Evolutionary conservation across 2,113 vertebrate species (phyloP).

Genomic region (Tychaedon coryphoeus): DNA sequence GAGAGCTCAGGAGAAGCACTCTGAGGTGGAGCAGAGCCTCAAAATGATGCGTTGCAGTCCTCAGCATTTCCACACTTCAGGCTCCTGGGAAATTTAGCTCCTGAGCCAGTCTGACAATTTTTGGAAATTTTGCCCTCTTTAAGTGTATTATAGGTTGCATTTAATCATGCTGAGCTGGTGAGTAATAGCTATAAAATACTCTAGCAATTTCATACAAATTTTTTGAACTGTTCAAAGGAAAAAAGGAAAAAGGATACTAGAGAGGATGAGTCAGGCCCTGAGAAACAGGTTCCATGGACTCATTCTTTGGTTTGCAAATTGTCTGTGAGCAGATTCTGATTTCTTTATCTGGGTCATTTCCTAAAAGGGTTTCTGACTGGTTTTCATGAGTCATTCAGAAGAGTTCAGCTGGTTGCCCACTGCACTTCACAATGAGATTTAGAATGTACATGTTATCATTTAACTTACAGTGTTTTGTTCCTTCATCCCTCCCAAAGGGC

Average conservation of each 20-base stretch:
- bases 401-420: not conserved
- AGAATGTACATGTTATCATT: not conserved
- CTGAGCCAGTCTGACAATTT: not conserved
- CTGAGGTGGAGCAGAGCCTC: not conserved
- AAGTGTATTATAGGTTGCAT: not conserved
- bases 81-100: slow-evolving; percentile 16
- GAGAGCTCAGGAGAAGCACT: not conserved
- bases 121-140: not conserved
- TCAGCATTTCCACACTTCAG: not conserved
- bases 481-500: not conserved
- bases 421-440: not conserved
- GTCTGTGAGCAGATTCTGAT: not conserved
- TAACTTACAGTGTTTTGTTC: not conserved
- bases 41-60: not conserved
- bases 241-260: not conserved
- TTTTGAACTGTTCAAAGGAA: not conserved
- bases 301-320: not conserved
- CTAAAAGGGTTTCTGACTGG: not conserved
- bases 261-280: not conserved
- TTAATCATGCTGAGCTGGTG: slow-evolving; percentile 18
- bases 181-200: not conserved
- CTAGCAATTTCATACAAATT: not conserved
- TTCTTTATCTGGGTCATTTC: slow-evolving; percentile 1
- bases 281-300: not conserved
- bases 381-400: not conserved